phyloP scores from a whole-genome alignment of 2,888 invertebrate species.

The Timema cristinae region DNA sequence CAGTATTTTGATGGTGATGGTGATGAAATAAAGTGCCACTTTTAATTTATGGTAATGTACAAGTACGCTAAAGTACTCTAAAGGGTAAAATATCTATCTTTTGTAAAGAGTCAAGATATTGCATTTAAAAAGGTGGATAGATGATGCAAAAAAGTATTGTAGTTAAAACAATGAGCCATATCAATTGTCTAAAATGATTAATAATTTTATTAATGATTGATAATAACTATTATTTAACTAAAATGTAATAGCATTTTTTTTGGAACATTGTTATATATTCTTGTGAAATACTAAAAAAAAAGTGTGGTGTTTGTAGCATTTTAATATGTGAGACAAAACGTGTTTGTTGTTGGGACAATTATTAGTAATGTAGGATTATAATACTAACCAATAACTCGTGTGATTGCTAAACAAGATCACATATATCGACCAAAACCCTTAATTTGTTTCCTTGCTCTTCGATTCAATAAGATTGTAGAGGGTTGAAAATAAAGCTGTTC shows the following conservation, averaged over 20 bases:
- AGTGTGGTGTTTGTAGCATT: constrained; percentile 26
- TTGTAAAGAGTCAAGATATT: constrained; percentile 27
- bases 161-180: constrained; percentile 31
- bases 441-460: too few species aligned
- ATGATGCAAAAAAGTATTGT: constrained; percentile 26
- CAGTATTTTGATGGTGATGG: constrained; percentile 55
- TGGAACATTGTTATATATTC: constrained; percentile 21
- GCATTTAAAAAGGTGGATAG: constrained; percentile 16
- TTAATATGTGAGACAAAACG: too few species aligned
- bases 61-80: constrained; percentile 22
- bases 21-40: constrained; percentile 69
- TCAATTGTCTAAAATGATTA: constrained; percentile 30
- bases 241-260: constrained; percentile 26
- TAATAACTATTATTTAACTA: constrained; percentile 27
- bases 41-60: constrained; percentile 51
- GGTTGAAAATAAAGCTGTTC: too few species aligned
- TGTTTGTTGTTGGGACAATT: constrained; percentile 19
- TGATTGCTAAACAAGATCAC: too few species aligned
- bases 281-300: constrained; percentile 27
- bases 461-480: too few species aligned
- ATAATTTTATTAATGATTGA: constrained; percentile 21
- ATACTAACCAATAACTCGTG: too few species aligned
- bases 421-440: too few species aligned
- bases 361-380: constrained; percentile 24
- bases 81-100: constrained; percentile 25